Base-by-base conservation (phyloP, 2,888 invertebrate species). In the Orthosia incerta region DNA sequence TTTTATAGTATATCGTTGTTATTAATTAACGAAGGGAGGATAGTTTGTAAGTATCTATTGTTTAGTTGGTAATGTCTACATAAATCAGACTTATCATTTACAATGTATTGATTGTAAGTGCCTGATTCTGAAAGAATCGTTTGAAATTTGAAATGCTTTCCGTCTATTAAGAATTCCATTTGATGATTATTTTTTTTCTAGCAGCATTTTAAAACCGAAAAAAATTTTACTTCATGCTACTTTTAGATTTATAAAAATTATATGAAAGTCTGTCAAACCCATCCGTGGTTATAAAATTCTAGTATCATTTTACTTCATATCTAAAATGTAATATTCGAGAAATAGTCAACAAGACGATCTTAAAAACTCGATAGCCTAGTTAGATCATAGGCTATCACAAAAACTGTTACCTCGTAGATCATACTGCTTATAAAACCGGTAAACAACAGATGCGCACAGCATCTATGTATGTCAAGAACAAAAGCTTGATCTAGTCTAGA, bases 401-500 rank as follows among this genome's bases (percentile, higher is more conserved):
- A 46, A 57, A 15, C 15, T 18, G n/a, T 59, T n/a, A 45, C 15
- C 20, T 48, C 20, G 16, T 70, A 7, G 50, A 53, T 46, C 16
- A 11, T 0, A 50, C 4, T 39, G 55, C 70, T 53, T 55, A 63
- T 26, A 61, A 31, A 80, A 31, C 18, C 15, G 45, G 56, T 71
- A 76, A 71, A 76, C 71, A 79, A 71, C 63, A 64, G 16, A 62
- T 57, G 51, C 46, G 12, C 23, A 16, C 13, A 11, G n/a, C 23
- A 76, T 64, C 16, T 72, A 26, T 76, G 80, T 70, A n/a, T 70
- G 81, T 72, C 79, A 81, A 68, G 64, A 72, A 50, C 79, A 65
- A 26, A 67, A 45, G 1, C 3, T n/a, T 16, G 64, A 20, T 67
- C 59, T 23, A 61, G 13, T 67, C 59, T 23, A 61, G 13, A 62